Percentiles rank a stretch among this genome's conserved stretches.
Conservation (phyloP, 2,888 invertebrate genomes). For the Amblyjoppa fuscipennis region DNA sequence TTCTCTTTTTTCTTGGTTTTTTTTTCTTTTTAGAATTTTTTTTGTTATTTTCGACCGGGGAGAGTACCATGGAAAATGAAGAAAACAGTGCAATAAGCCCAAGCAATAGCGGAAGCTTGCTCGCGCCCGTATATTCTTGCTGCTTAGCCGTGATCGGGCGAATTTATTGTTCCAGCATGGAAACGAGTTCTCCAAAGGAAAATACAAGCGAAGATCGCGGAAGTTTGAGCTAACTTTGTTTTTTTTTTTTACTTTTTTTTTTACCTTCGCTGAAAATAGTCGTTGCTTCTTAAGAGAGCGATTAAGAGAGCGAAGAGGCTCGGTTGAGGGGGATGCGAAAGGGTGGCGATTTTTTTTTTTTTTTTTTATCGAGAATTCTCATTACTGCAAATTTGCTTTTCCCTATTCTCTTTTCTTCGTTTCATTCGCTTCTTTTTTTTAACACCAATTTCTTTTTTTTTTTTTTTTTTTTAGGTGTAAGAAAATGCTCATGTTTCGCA, state of each 20-base stretch:
- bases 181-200: not conserved
- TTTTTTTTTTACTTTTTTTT: not conserved
- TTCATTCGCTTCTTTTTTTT: not conserved
- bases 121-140: constrained; percentile 42
- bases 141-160: constrained; percentile 46
- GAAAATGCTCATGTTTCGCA: constrained; percentile 7
- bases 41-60: not conserved
- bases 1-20: not conserved
- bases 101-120: constrained; percentile 30
- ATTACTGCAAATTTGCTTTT: not conserved
- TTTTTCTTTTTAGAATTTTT: constrained; percentile 11
- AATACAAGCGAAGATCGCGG: not conserved
- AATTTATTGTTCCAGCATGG: constrained; percentile 33
- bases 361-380: constrained; percentile 1
- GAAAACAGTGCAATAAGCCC: not conserved
- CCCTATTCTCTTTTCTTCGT: not conserved
- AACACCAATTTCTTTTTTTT: not conserved
- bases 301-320: constrained; percentile 6
- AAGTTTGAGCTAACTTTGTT: constrained; percentile 20
- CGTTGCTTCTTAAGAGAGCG: constrained; percentile 38
- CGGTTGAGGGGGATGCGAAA: not conserved
- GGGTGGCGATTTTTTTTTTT: not conserved
- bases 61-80: constrained; percentile 14
- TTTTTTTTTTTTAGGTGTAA: constrained; percentile 14
- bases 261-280: constrained; percentile 29